Conservation (phyloP, 2,797 vertebrate species). For the Gallinago stenura region DNA sequence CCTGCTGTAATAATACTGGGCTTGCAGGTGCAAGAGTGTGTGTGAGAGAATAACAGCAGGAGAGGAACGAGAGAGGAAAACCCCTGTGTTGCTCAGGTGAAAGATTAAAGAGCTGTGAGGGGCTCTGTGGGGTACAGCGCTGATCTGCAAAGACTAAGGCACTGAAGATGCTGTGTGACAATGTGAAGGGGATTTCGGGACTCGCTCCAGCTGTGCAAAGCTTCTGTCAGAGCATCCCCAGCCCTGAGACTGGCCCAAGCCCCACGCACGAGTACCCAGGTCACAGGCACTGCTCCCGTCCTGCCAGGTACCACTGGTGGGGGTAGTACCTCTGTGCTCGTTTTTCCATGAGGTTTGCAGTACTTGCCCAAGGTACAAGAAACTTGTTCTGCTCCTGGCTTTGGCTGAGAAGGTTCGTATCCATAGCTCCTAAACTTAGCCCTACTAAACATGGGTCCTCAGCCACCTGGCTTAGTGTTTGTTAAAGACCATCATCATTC, state of each 20-base stretch:
- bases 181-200: not conserved
- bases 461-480: not conserved
- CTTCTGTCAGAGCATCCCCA: not conserved
- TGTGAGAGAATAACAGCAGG: not conserved
- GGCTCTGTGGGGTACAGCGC: not conserved
- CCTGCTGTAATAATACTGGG: not conserved
- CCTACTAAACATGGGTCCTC: not conserved
- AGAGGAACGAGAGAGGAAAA: not conserved
- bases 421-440: not conserved
- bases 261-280: fast-evolving
- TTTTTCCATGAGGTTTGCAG: not conserved
- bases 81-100: not conserved
- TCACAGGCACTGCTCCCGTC: fast-evolving
- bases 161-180: not conserved
- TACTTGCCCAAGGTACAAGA: not conserved
- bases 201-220: not conserved
- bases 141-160: not conserved
- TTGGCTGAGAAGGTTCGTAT: not conserved
- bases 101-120: not conserved
- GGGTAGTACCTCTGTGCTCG: not conserved
- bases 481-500: not conserved
- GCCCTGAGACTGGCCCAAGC: fast-evolving
- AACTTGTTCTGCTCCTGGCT: not conserved
- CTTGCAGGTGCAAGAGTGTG: not conserved
- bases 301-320: not conserved